Base-by-base conservation (phyloP, 2,113 vertebrate species). In the Falcunculus frontatus region DNA sequence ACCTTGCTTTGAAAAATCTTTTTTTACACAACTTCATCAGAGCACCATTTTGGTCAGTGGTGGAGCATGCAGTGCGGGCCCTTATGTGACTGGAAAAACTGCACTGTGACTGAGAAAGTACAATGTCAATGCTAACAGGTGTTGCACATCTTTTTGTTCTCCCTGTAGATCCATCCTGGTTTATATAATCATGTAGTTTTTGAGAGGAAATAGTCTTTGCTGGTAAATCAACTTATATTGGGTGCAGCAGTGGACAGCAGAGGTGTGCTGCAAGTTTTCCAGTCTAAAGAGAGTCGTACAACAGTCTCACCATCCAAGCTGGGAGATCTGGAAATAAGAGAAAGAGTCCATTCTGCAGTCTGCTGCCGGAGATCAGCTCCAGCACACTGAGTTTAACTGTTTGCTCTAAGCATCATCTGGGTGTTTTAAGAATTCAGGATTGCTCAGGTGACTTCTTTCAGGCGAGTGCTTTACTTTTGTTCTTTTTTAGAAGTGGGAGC, bases 401-500 rank as follows among this genome's bases (percentile, higher is more conserved):
- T 92, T 77, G 74, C 80, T 94, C 35, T 44, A 26, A 90, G 79
- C 23, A 59, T 94, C 59, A 60, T 57, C 42, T 59, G 35, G 25
- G 35, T 85, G 39, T 82, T 96, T 80, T 63, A 91, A 83, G 56
- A 79, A 91, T 89, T 91, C 69, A 55, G 63, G 25, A 57, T 83
- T 91, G 70, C 52, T 91, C 75, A 56, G 87, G 87, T 90, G 68
- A 78, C 44, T 90, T 88, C 59, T 95, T 96, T 80, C 75, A 37
- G 64, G 42, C 10, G 29, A 87, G 56, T 47, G 50, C 88, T 95
- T 95, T 95, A 74, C 50, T 90, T 95, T 44, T 82, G 46, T 83
- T 91, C 93, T 80, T 88, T 95, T 94, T 89, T 22, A 94, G 63
- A 93, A 97, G 90, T 90, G 59, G 42, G 30, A 96, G 55, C 35